Conservation (phyloP, 2,888 invertebrate genomes). For the Morpho helenor region DNA sequence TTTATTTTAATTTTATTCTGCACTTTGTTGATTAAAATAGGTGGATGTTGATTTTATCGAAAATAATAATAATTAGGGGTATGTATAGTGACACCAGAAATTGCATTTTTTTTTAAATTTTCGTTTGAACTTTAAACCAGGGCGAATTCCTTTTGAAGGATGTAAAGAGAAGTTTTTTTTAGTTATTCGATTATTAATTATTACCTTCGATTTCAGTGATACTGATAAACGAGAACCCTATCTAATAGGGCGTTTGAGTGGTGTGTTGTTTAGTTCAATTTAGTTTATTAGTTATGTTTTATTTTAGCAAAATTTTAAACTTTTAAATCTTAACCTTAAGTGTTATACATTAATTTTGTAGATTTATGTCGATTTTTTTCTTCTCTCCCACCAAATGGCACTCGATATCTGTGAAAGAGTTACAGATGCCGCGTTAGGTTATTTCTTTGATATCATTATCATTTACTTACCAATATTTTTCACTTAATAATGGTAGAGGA, state of each 20-base stretch:
- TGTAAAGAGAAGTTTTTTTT: slow-evolving; percentile 41
- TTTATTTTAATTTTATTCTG: slow-evolving; percentile 77
- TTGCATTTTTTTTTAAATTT: slow-evolving; percentile 63
- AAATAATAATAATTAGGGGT: slow-evolving; percentile 61
- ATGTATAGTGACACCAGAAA: slow-evolving; percentile 66
- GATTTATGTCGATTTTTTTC: slow-evolving; percentile 66
- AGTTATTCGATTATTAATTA: slow-evolving; percentile 43
- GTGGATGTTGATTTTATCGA: slow-evolving; percentile 67
- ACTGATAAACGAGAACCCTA: slow-evolving; percentile 60
- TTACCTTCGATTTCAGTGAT: slow-evolving; percentile 72
- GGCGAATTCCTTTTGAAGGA: slow-evolving; percentile 59
- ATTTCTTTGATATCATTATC: slow-evolving; percentile 54
- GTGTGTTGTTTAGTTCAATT: slow-evolving; percentile 79
- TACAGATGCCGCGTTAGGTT: slow-evolving; percentile 65
- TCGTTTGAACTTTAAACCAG: slow-evolving; percentile 49
- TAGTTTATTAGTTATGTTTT: slow-evolving; percentile 80
- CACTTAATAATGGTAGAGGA: slow-evolving; percentile 60
- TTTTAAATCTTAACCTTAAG: slow-evolving; percentile 56
- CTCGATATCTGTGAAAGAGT: slow-evolving; percentile 38
- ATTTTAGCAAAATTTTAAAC: slow-evolving; percentile 79
- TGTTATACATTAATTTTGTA: slow-evolving; percentile 76
- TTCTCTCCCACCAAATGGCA: slow-evolving; percentile 76
- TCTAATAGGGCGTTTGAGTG: slow-evolving; percentile 66
- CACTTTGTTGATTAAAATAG: slow-evolving; percentile 66
- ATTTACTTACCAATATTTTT: slow-evolving; percentile 48